phyloP scores from a whole-genome alignment of 2,888 invertebrate species.

The Exephanes ischioxanthus region DNA sequence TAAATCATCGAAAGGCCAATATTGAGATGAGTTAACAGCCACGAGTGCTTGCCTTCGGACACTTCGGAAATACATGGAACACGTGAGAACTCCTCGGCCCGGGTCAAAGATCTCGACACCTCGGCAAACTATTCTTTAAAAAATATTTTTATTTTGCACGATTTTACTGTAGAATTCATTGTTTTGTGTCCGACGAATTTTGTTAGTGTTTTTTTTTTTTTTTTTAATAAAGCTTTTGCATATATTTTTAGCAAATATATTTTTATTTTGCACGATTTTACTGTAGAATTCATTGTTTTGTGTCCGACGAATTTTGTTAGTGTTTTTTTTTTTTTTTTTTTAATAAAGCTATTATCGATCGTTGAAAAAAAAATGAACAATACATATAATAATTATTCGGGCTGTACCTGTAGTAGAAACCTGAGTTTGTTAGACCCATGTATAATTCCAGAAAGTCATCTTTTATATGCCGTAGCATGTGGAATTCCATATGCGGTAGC shows the following conservation, averaged over 20 bases:
- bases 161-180: neutral
- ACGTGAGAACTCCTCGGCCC: conserved; percentile 9
- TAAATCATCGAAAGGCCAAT: conserved; percentile 63
- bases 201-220: neutral
- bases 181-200: neutral
- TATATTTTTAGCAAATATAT: too few relatives aligned
- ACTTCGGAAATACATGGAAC: conserved; percentile 50
- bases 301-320: neutral
- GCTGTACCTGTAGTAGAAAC: too few relatives aligned
- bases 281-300: neutral
- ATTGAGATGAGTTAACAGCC: conserved; percentile 58
- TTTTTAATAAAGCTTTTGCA: too few relatives aligned
- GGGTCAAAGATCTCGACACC: conserved; percentile 38
- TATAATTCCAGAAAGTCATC: too few relatives aligned
- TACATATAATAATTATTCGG: neutral
- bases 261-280: neutral
- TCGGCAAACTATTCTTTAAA: conserved; percentile 9
- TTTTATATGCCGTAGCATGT: too few relatives aligned
- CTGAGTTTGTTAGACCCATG: too few relatives aligned
- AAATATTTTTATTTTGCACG: neutral
- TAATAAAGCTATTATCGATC: too few relatives aligned
- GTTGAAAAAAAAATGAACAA: neutral
- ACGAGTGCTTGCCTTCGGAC: conserved; percentile 62
- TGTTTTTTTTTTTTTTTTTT: neutral
- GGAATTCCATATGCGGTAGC: too few relatives aligned